phyloP scores from a whole-genome alignment of 1,140 invertebrate genomes.

The Zophobas morio region DNA sequence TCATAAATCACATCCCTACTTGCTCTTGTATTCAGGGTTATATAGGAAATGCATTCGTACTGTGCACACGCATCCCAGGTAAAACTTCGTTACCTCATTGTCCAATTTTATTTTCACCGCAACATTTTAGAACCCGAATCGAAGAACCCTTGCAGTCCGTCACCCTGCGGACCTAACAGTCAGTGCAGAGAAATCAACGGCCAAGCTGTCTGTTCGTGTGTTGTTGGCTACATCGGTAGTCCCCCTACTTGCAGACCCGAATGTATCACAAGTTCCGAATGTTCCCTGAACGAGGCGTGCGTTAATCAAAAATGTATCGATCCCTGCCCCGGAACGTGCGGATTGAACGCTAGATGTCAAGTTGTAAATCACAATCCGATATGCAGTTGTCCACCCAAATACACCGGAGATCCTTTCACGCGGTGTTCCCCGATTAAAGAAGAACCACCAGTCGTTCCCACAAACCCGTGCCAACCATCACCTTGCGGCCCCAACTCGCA shows the following conservation, averaged over 20 bases:
- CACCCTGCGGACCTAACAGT: slow-evolving; percentile 77
- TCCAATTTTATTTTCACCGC: slow-evolving; percentile 8
- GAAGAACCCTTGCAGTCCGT: slow-evolving; percentile 74
- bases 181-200: slow-evolving; percentile 76
- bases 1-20: slow-evolving; percentile 79
- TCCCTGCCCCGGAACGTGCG: slow-evolving; percentile 83
- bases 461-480: slow-evolving; percentile 74
- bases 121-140: slow-evolving; percentile 53
- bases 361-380: slow-evolving; percentile 76
- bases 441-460: slow-evolving; percentile 56
- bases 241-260: slow-evolving; percentile 80
- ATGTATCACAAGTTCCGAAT: slow-evolving; percentile 80
- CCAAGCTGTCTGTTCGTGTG: slow-evolving; percentile 78
- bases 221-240: slow-evolving; percentile 76
- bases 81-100: slow-evolving; percentile 37
- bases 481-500: slow-evolving; percentile 78
- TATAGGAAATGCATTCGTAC: slow-evolving; percentile 76
- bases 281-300: slow-evolving; percentile 77
- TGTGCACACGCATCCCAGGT: slow-evolving; percentile 74
- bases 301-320: slow-evolving; percentile 81
- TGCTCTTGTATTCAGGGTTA: slow-evolving; percentile 78
- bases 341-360: slow-evolving; percentile 70
- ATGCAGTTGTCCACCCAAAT: slow-evolving; percentile 74
- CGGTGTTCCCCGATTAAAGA: slow-evolving; percentile 69
- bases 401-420: slow-evolving; percentile 79